Conservation (phyloP, 2,113 vertebrate species). For the Potamarius usumacintae region DNA sequence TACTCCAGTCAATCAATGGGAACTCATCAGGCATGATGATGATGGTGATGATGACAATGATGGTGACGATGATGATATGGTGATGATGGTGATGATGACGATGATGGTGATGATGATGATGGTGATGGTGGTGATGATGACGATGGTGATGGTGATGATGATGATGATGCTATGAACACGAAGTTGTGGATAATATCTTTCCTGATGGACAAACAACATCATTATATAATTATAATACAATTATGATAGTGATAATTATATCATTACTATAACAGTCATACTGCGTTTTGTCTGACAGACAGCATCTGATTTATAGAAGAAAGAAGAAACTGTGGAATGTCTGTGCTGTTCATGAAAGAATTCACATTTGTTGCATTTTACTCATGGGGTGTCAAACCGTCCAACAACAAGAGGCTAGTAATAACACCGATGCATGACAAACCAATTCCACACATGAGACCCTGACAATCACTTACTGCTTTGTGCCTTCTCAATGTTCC, state of each 20-base stretch:
- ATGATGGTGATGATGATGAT: not conserved
- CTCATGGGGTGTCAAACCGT: not conserved
- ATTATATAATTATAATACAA: not conserved
- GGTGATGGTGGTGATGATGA: not conserved
- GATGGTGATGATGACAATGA: not conserved
- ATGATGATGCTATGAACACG: not conserved
- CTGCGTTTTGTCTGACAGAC: not conserved
- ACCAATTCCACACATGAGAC: not conserved
- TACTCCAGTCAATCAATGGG: not conserved
- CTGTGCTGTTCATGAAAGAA: not conserved
- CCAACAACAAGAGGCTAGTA: not conserved
- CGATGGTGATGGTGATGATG: not conserved
- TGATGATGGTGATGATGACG: not conserved
- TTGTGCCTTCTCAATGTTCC: not conserved
- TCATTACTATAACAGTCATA: not conserved
- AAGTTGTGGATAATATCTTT: not conserved
- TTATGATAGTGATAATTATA: not conserved
- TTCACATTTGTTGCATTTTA: not conserved
- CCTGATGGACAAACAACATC: not conserved
- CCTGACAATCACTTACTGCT: not conserved
- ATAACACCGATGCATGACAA: slow-evolving; percentile 9
- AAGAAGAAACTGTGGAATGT: not conserved
- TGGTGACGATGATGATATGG: not conserved
- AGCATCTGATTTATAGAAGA: not conserved
- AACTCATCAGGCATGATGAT: not conserved